Conservation (phyloP, 2,888 invertebrate genomes). For the Apodemia duryi region DNA sequence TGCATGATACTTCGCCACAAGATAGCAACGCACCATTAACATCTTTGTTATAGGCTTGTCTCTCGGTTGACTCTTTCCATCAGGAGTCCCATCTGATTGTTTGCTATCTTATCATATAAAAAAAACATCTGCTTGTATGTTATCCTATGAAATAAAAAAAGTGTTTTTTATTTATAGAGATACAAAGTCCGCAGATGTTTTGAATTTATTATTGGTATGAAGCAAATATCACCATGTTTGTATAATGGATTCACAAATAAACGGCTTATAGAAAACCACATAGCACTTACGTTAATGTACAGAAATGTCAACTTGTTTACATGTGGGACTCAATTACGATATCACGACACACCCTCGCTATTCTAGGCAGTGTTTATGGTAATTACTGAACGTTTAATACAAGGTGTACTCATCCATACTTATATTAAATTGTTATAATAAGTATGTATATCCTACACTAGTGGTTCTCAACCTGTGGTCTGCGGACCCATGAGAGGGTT, state of each 20-base stretch:
- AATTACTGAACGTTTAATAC: background rate
- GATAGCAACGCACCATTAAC: no score
- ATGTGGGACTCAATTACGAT: background rate
- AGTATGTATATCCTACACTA: no score
- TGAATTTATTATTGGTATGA: background rate
- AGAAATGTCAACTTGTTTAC: conserved; percentile 6
- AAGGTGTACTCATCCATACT: background rate
- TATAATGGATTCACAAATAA: background rate
- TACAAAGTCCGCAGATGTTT: background rate
- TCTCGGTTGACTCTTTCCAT: no score
- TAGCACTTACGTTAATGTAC: conserved; percentile 2
- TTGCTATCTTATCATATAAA: no score
- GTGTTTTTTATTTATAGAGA: background rate
- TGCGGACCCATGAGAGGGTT: no score
- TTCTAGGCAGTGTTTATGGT: background rate
- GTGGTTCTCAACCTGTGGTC: no score
- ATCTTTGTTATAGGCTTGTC: no score
- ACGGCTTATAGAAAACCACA: background rate
- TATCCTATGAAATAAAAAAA: no score
- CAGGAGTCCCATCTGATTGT: no score
- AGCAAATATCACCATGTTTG: conserved; percentile 7
- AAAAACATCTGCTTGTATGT: no score
- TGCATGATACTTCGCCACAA: no score
- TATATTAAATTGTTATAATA: no score
- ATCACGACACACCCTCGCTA: conserved; percentile 1